Evolutionary conservation across 2,888 invertebrate species (phyloP).

Genomic region (Lumbricus terrestris): DNA sequence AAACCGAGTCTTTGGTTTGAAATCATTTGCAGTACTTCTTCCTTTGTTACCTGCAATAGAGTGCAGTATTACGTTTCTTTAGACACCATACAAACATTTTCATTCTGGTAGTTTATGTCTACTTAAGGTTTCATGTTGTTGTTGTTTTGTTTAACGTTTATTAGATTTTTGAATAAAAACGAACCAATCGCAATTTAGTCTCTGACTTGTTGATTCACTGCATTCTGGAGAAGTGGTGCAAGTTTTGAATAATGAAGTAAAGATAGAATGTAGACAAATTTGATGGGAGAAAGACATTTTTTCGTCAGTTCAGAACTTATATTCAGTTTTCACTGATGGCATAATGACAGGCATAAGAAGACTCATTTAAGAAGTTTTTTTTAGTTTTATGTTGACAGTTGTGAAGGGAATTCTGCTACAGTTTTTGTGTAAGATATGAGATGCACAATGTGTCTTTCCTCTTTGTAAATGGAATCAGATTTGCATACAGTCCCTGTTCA

Average conservation of each 20-base stretch:
- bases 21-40: background rate
- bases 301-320: background rate
- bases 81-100: background rate
- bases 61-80: background rate
- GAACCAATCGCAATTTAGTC: too few relatives aligned
- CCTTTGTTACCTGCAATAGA: background rate
- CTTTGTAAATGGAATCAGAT: background rate
- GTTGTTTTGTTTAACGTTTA: background rate
- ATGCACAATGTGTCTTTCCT: background rate
- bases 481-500: too few relatives aligned
- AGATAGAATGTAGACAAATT: background rate
- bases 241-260: background rate
- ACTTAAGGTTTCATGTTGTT: background rate
- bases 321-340: background rate
- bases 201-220: too few relatives aligned
- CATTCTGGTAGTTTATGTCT: background rate
- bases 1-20: too few relatives aligned
- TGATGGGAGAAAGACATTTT: background rate
- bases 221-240: background rate
- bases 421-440: background rate
- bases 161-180: background rate
- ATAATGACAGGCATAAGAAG: background rate
- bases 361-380: background rate
- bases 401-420: background rate
- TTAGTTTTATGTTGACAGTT: background rate